Base-by-base conservation (phyloP, 2,888 invertebrate genomes). In the Cosmia pyralina region DNA sequence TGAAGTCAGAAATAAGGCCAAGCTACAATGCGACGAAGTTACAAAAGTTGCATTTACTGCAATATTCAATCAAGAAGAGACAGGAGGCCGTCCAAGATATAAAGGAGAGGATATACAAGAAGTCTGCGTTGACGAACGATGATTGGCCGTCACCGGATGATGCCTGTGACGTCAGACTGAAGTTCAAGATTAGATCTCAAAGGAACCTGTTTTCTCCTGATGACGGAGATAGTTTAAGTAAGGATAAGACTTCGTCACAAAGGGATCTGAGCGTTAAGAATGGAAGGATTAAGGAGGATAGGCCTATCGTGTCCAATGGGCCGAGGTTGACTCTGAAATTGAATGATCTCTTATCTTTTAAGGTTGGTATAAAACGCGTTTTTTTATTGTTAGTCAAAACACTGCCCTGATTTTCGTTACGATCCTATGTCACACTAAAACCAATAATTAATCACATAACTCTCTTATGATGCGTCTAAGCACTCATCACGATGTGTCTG, bases 21-120 rank as follows among this genome's bases (percentile, higher is more conserved):
- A 98, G 98, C 90, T 98, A 98, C 87, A 97, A 97, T 59, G 96
- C 98, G 10, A 96, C 96, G 3, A 97, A 97, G 82, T 92, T 98
- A n/a, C 96, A 97, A 71, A 97, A 97, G 86, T 88, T 98, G 50
- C 98, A 98, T 90, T 96, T 97, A 57, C 92, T 97, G 22, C 98
- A 98, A 95, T 97, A 98, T 81, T 96, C 97, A 6, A 97, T 98
- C 74, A 97, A 97, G 90, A 97, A 97, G 86, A 96, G 97, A 70
- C 96, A 97, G 58, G 96, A 97, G 41, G 97, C 97, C 10, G 97
- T 97, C 0, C 95, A 96, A 69, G 96, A 96, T 41, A 94, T 96
- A 38, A 96, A 96, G 69, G 95, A 95, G 79, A 91, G 93, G 46
- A 96, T 96, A 57, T 95, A 95, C 66, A 93, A 94, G 71, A 96